Conservation (phyloP, 2,888 invertebrate genomes). For the Toxonevra muliebris region DNA sequence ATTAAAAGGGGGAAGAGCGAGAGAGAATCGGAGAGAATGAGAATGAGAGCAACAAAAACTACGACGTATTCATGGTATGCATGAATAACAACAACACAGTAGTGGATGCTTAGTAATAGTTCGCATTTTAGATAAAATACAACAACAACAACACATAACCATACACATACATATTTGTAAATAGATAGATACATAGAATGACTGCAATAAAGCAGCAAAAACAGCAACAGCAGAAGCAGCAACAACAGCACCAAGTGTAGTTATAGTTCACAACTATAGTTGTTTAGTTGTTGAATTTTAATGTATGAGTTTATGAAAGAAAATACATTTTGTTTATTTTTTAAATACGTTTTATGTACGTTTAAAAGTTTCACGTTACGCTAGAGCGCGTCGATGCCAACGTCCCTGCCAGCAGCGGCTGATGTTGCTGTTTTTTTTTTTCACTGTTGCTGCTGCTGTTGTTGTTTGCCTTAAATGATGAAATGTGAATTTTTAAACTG, state of each 20-base stretch:
- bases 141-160: not conserved
- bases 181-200: not conserved
- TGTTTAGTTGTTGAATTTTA: too few relatives aligned
- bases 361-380: too few relatives aligned
- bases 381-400: too few relatives aligned
- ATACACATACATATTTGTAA: not conserved
- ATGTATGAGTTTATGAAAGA: too few relatives aligned
- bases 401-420: not conserved
- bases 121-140: not conserved
- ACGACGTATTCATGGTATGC: constrained; percentile 3
- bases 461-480: not conserved
- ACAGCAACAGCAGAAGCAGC: not conserved
- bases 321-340: too few relatives aligned
- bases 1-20: not conserved
- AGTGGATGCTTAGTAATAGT: not conserved
- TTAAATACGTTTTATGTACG: too few relatives aligned
- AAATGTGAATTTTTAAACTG: too few relatives aligned
- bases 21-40: not conserved
- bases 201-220: not conserved
- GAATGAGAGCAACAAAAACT: not conserved
- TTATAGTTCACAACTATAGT: too few relatives aligned
- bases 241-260: not conserved
- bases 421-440: not conserved
- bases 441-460: too few relatives aligned
- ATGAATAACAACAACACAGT: not conserved